Evolutionary conservation across 2,113 vertebrate species (phyloP), one percentile per base, ranked within the genome.

Genomic region (Centrocercus urophasianus): DNA sequence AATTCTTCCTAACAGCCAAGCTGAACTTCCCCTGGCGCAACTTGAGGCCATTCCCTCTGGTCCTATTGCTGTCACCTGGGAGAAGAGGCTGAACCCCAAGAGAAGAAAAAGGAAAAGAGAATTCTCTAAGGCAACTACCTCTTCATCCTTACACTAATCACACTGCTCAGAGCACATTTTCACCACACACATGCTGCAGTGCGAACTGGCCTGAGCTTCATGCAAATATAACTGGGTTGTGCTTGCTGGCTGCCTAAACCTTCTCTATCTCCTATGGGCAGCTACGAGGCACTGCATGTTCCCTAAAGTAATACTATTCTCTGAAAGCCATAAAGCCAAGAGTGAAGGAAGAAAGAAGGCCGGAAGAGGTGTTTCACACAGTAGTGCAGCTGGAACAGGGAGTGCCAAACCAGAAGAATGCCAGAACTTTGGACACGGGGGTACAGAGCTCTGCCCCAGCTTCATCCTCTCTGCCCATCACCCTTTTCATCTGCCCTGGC

Each of bases 141-240:
- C 36, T 60, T 34, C 13, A 30, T 88, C 57, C 21, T 32, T 42
- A 25, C 0, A 2, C 21, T 74, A 56, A 60, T 61, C 32, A 12
- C 56, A 52, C 10, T 43, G 21, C 38, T 64, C 32, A 42, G 66
- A 60, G 42, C 11, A 9, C 0, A 0, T 54, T 74, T 71, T 70
- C 45, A 54, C 63, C 3, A 0, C 27, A 17, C 24, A 66, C 0
- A 3, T 4, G 2, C 69, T 47, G 34, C 11, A n/a, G 2, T 11
- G 13, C 43, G 60, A 45, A 50, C 50, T 40, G 34, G 22, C 19
- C 73, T 73, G 36, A 43, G 22, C 40, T 73, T 77, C 78, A 76
- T 89, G 65, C 48, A 50, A 5, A 1, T 52, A 5, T 81, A 42
- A 3, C 16, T 47, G 28, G 30, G 15, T 28, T 34, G 21, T 36